These are phyloP conservation scores for Phodopus roborovskii DNA, from an alignment of 2,113 vertebrate species.

Conservation along the genomic window DNA sequence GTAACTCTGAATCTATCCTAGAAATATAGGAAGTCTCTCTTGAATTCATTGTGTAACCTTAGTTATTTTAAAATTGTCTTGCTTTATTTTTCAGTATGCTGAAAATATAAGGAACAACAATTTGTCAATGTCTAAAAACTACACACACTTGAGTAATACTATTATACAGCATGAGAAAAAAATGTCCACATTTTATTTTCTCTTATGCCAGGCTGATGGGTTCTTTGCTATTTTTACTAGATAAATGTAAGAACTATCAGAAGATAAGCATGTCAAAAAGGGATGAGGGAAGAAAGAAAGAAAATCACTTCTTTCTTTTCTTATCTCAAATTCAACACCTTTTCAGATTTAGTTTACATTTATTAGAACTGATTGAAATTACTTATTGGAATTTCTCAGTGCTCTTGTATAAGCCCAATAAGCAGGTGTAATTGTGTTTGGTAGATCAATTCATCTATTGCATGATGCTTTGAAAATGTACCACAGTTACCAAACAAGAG, in stretches of 20 bases:
- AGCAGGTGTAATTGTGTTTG: conserved; percentile 71
- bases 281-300: background rate
- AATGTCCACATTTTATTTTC: background rate
- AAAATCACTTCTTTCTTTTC: conserved; percentile 51
- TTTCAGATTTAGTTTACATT: conserved; percentile 73
- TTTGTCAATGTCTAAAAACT: conserved; percentile 49
- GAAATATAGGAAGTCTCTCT: background rate
- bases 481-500: conserved; percentile 58
- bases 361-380: conserved; percentile 71
- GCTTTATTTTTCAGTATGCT: background rate
- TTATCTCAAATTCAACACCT: conserved; percentile 35
- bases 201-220: conserved; percentile 28
- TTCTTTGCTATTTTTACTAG: conserved; percentile 39
- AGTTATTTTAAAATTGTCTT: background rate
- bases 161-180: background rate
- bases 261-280: conserved; percentile 52
- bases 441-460: conserved; percentile 59
- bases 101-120: background rate
- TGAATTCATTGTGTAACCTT: background rate
- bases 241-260: conserved; percentile 34
- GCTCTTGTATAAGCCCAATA: conserved; percentile 62
- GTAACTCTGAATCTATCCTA: background rate
- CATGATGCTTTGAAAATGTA: conserved; percentile 53
- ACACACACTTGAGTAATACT: conserved; percentile 1
- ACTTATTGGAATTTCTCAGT: conserved; percentile 67